phyloP scores from a whole-genome alignment of 92 coral and sea anemone species.

The Actinernus sp. region DNA sequence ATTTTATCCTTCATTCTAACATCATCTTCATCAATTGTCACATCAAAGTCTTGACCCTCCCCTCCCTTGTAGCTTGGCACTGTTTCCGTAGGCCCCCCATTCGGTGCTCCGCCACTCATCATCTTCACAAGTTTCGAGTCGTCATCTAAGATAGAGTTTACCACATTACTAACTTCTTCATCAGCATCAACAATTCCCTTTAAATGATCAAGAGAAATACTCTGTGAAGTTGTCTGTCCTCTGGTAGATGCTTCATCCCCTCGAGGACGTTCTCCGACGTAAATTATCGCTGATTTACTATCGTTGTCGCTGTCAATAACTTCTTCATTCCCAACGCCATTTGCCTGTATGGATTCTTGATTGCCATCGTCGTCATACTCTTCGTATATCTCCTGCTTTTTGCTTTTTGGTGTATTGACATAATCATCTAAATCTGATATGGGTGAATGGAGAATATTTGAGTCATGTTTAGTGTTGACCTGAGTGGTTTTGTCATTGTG shows the following conservation, averaged over 20 bases:
- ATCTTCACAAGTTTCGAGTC: slow-evolving; percentile 7
- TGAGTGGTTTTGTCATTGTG: no score
- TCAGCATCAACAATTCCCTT: slow-evolving; percentile 33
- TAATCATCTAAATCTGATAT: background rate
- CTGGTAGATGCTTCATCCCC: background rate
- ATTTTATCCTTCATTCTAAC: no score
- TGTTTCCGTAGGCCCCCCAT: background rate
- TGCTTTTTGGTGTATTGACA: background rate
- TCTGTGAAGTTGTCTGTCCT: background rate
- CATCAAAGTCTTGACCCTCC: slow-evolving; percentile 17
- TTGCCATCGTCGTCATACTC: slow-evolving; percentile 7
- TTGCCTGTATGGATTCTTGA: background rate
- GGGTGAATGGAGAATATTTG: background rate
- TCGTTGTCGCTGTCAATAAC: background rate
- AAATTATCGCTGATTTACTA: background rate
- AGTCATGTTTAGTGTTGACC: no score
- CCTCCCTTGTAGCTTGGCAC: background rate
- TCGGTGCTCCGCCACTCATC: background rate
- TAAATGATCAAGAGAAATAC: background rate
- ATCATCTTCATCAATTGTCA: slow-evolving; percentile 12
- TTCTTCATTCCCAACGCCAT: background rate
- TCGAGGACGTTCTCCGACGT: background rate
- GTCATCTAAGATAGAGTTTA: slow-evolving; percentile 14
- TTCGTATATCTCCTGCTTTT: slow-evolving; percentile 26
- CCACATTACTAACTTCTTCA: slow-evolving; percentile 9